Conservation (phyloP, 2,113 vertebrate genomes). For the Festucalex cinctus region DNA sequence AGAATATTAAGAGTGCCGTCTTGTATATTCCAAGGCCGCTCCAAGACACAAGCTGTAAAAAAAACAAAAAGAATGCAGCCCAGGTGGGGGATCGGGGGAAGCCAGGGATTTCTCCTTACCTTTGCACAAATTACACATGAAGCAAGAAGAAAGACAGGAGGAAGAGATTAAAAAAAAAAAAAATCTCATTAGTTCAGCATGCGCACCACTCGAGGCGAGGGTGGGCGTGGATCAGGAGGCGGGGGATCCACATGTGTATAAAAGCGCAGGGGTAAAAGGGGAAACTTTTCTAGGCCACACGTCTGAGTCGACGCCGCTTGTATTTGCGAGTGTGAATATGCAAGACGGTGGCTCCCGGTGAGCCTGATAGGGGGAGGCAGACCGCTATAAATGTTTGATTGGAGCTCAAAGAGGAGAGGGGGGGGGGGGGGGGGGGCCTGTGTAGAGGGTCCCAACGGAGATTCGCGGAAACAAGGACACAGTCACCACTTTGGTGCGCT, state of each 20-base stretch:
- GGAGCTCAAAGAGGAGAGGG: constrained; percentile 27
- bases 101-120: constrained; percentile 70
- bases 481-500: constrained; percentile 14
- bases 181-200: constrained; percentile 9
- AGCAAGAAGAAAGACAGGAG: constrained; percentile 65
- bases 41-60: constrained; percentile 41
- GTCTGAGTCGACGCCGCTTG: background rate
- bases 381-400: constrained; percentile 68
- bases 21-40: constrained; percentile 10
- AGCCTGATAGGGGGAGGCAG: constrained; percentile 52
- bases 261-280: background rate
- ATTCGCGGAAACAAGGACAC: constrained; percentile 54
- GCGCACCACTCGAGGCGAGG: constrained; percentile 27
- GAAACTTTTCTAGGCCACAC: background rate
- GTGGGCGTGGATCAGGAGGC: constrained; percentile 28
- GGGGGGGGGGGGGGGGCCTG: constrained; percentile 19
- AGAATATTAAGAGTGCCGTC: background rate
- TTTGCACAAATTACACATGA: constrained; percentile 76
- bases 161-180: constrained; percentile 62
- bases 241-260: no score
- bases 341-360: constrained; percentile 26
- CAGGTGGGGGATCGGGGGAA: constrained; percentile 22
- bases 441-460: constrained; percentile 45
- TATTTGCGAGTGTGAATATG: constrained; percentile 11
- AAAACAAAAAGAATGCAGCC: constrained; percentile 28